Conservation (phyloP, 2,888 invertebrate species). For the Synanthedon vespiformis region DNA sequence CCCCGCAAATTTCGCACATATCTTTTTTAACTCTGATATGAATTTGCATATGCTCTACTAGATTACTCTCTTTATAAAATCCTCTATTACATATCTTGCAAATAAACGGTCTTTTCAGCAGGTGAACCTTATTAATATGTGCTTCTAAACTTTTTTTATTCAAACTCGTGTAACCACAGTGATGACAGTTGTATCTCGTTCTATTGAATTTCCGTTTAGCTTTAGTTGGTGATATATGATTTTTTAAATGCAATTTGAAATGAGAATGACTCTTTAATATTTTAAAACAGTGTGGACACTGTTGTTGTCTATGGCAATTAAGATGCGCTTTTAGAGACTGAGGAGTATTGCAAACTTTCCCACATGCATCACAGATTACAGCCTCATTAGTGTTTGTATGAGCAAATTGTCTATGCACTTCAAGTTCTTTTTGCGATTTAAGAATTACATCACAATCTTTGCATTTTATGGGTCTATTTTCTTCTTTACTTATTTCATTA, state of each 20-base stretch:
- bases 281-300: conserved; percentile 31
- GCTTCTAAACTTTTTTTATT: conserved; percentile 32
- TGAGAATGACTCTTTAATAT: conserved; percentile 26
- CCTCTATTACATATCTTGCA: conserved; percentile 35
- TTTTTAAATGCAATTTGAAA: conserved; percentile 23
- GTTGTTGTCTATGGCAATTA: conserved; percentile 19
- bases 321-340: conserved; percentile 20
- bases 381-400: conserved; percentile 13
- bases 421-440: conserved; percentile 9
- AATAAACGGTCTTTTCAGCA: conserved; percentile 24
- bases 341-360: conserved; percentile 18
- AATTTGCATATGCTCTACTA: conserved; percentile 26
- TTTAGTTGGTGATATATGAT: conserved; percentile 14
- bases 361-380: conserved; percentile 24
- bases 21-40: conserved; percentile 25
- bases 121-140: conserved; percentile 37
- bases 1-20: conserved; percentile 39
- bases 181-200: conserved; percentile 19
- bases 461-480: conserved; percentile 1
- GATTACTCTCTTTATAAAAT: conserved; percentile 37
- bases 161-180: conserved; percentile 26
- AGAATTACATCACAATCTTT: conserved; percentile 16
- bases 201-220: conserved; percentile 8
- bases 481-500: not conserved
- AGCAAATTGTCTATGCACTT: conserved; percentile 11